Evolutionary conservation across 2,113 vertebrate species (phyloP), one percentile per base, ranked within the genome.

Genomic region (Dicentrarchus labrax): DNA sequence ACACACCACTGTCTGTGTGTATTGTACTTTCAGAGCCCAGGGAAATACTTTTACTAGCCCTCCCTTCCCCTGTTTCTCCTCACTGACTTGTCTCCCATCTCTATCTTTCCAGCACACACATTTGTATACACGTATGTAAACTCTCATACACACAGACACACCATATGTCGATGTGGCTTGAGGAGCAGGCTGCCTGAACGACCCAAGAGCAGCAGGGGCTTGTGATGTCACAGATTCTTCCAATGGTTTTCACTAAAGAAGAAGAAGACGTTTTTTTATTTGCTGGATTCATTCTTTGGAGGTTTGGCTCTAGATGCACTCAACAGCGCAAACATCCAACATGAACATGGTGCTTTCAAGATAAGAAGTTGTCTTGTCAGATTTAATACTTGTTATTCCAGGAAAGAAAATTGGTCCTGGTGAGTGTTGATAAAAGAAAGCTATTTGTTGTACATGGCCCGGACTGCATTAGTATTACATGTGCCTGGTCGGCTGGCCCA

Each of bases 1-100:
- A 78, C 83, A 85, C 84, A 88, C 76, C 81, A 83, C 85, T 90
- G 90, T 92, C 89, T 83, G 69, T 76, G 78, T 82, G 79, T 56
- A 83, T 87, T 82, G 86, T 83, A 71, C 64, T 81, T 75, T 78
- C 83, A 84, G 70, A 90, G 84, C 77, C 79, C n/a, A 36, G 78
- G 73, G 88, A 91, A 88, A 92, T 78, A 72, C 86, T 89, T 90
- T 90, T 79, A 79, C 82, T 74, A 19, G 68, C 50, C 60, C 75
- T 48, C 82, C 64, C 65, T 65, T 76, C 5, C 45, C 50, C 43
- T 19, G 50, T 45, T 53, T 60, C 70, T 77, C 70, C 45, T 41
- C 45, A 47, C 76, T 89, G 24, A 38, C 56, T 86, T 61, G 59
- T 74, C 82, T 77, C 64, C 45, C 6, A 48, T 78, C 50, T 53